phyloP scores from a whole-genome alignment of 2,797 vertebrate genomes.

The Coregonus suidteri region DNA sequence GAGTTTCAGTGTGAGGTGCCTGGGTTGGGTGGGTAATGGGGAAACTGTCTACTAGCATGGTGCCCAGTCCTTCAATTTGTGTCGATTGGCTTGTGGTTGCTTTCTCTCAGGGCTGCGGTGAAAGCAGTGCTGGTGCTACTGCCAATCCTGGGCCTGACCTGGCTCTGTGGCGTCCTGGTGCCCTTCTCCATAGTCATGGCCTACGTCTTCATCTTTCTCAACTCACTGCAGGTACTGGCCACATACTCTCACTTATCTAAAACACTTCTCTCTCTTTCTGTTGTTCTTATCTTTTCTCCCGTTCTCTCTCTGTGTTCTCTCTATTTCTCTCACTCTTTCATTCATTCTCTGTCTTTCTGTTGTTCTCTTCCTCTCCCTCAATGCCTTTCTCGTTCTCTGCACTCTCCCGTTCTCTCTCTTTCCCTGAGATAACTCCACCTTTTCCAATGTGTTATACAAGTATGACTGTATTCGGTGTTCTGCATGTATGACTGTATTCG shows the following conservation, averaged over 20 bases:
- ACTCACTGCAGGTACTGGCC: slow-evolving; percentile 78
- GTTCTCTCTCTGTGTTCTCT: background rate
- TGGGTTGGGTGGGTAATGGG: slow-evolving; percentile 10
- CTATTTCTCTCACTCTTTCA: background rate
- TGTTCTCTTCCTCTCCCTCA: background rate
- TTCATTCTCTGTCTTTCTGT: background rate
- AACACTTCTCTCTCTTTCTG: background rate
- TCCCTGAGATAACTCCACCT: background rate
- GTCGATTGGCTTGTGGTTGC: slow-evolving; percentile 30
- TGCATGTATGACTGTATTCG: background rate
- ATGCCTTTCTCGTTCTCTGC: background rate
- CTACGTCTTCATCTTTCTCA: slow-evolving; percentile 81
- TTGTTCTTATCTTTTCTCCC: background rate
- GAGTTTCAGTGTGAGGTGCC: background rate
- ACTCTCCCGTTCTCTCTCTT: background rate
- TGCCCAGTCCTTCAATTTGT: slow-evolving; percentile 12
- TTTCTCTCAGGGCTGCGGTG: slow-evolving; percentile 71
- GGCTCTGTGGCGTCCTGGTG: slow-evolving; percentile 81
- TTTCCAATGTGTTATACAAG: background rate
- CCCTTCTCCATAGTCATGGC: slow-evolving; percentile 80
- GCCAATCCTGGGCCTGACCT: slow-evolving; percentile 81
- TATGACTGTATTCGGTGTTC: background rate
- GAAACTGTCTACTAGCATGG: background rate
- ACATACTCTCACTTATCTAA: background rate
- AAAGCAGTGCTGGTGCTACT: slow-evolving; percentile 80